Percentiles rank a stretch among this genome's conserved stretches.
Conservation (phyloP, 2,888 invertebrate genomes). For the Subacronicta megacephala region DNA sequence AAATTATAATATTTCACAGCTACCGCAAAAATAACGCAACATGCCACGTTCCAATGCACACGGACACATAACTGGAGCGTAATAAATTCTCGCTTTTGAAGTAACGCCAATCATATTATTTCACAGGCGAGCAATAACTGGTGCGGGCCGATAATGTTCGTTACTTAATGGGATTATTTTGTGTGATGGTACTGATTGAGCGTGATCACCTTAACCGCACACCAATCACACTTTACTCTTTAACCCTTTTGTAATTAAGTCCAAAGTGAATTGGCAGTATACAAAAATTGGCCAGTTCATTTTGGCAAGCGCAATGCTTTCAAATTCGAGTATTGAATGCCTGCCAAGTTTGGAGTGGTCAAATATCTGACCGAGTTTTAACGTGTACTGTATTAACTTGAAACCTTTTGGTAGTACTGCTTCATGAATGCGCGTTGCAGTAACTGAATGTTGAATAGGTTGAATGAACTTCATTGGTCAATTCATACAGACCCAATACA, state of each 20-base stretch:
- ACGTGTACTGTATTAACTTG: conserved; percentile 41
- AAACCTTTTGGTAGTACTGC: conserved; percentile 19
- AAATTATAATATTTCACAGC: conserved; percentile 56
- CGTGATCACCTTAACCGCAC: conserved; percentile 30
- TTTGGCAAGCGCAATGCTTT: conserved; percentile 64
- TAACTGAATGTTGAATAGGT: conserved; percentile 16
- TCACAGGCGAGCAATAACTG: conserved; percentile 56
- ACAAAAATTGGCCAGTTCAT: conserved; percentile 61
- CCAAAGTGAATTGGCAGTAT: conserved; percentile 49
- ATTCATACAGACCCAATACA: background rate
- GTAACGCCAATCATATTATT: conserved; percentile 65
- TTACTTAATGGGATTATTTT: conserved; percentile 60
- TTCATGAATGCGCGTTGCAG: conserved; percentile 18
- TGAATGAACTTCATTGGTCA: background rate
- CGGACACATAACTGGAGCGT: conserved; percentile 77
- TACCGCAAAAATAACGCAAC: conserved; percentile 66
- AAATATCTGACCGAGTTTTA: conserved; percentile 57
- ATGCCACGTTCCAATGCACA: conserved; percentile 74
- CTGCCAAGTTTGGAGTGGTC: conserved; percentile 64
- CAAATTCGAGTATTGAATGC: conserved; percentile 61
- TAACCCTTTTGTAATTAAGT: conserved; percentile 47
- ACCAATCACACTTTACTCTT: conserved; percentile 28
- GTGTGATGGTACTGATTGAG: conserved; percentile 52
- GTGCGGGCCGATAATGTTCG: conserved; percentile 55
- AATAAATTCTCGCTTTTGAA: conserved; percentile 71